A percentile compares a stretch with the other conserved stretches of the same genome.
Evolutionary conservation across 1,140 invertebrate species (phyloP).

Genomic region (Euborellia annulipes): DNA sequence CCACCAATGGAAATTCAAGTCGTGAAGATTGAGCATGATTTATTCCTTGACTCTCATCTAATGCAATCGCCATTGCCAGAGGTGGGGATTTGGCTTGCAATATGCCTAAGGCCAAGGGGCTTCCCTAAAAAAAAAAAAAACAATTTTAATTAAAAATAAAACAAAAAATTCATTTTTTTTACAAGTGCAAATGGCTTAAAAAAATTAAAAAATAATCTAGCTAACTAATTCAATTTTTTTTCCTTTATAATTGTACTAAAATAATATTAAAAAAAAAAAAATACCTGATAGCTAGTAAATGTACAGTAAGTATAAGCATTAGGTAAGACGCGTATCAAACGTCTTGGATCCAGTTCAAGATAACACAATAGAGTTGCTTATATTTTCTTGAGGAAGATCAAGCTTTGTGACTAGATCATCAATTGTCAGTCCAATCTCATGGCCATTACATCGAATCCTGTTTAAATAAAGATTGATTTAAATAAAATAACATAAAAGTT

Average conservation of each 20-base stretch:
- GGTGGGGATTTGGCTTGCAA: too few relatives aligned
- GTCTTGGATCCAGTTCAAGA: slow-evolving; percentile 63
- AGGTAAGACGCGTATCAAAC: slow-evolving; percentile 56
- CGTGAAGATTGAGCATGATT: slow-evolving; percentile 41
- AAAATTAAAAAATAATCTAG: slow-evolving; percentile 3
- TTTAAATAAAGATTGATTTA: neutral
- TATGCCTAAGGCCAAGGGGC: too few relatives aligned
- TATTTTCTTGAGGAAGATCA: slow-evolving; percentile 81
- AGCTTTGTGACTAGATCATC: slow-evolving; percentile 59
- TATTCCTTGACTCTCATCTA: slow-evolving; percentile 46
- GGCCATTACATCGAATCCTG: slow-evolving; percentile 65
- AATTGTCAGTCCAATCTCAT: slow-evolving; percentile 77
- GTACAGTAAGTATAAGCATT: slow-evolving; percentile 41
- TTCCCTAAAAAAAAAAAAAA: too few relatives aligned
- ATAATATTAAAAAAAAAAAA: too few relatives aligned
- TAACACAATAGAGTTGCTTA: slow-evolving; percentile 82
- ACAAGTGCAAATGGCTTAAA: too few relatives aligned
- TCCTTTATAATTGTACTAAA: too few relatives aligned
- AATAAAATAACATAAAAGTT: neutral
- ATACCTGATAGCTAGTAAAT: slow-evolving; percentile 49
- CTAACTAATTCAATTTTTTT: neutral
- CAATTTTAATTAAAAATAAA: too few relatives aligned
- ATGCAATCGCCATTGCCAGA: slow-evolving; percentile 70
- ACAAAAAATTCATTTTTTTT: slow-evolving; percentile 34
- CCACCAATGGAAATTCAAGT: slow-evolving; percentile 72